These are phyloP conservation scores for Drosophila leonis DNA, from an alignment of 2,888 invertebrate genomes.

Conservation along the genomic window DNA sequence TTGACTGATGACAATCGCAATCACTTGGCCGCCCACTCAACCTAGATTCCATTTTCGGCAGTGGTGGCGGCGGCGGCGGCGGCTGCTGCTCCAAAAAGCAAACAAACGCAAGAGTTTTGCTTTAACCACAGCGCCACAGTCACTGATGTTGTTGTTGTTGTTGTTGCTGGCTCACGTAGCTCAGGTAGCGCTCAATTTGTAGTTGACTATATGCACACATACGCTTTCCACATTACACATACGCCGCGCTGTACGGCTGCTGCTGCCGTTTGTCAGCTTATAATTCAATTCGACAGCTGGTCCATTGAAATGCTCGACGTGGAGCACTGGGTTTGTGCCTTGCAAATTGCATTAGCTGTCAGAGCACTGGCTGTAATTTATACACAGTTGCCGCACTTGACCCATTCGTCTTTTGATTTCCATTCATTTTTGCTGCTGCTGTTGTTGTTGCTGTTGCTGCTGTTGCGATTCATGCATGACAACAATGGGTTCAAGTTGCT, in stretches of 20 bases:
- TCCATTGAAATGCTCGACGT: slow-evolving; percentile 39
- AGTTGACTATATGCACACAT: slow-evolving; percentile 55
- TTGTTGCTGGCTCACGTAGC: slow-evolving; percentile 38
- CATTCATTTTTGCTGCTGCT: slow-evolving; percentile 30
- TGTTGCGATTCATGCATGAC: slow-evolving; percentile 54
- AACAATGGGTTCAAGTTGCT: slow-evolving; percentile 77
- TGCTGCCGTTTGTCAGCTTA: slow-evolving; percentile 52
- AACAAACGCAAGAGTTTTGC: slow-evolving; percentile 44
- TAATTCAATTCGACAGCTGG: slow-evolving; percentile 56
- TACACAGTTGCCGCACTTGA: slow-evolving; percentile 44
- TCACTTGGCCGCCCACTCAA: slow-evolving; percentile 78
- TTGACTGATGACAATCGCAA: slow-evolving; percentile 80
- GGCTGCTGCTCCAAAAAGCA: slow-evolving; percentile 41
- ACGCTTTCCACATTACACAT: slow-evolving; percentile 57
- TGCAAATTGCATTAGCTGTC: slow-evolving; percentile 74
- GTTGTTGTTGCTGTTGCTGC: background rate
- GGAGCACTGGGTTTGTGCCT: slow-evolving; percentile 23
- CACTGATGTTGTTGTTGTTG: slow-evolving; percentile 22
- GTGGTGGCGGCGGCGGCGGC: slow-evolving; percentile 15
- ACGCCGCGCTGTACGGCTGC: slow-evolving; percentile 38
- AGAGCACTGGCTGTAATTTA: slow-evolving; percentile 44
- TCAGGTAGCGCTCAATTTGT: slow-evolving; percentile 74
- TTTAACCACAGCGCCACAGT: slow-evolving; percentile 4
- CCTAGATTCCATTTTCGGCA: slow-evolving; percentile 72
- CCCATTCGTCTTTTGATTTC: slow-evolving; percentile 35